phyloP scores from a whole-genome alignment of 2,797 vertebrate genomes.

The Cyprinodon diabolis region DNA sequence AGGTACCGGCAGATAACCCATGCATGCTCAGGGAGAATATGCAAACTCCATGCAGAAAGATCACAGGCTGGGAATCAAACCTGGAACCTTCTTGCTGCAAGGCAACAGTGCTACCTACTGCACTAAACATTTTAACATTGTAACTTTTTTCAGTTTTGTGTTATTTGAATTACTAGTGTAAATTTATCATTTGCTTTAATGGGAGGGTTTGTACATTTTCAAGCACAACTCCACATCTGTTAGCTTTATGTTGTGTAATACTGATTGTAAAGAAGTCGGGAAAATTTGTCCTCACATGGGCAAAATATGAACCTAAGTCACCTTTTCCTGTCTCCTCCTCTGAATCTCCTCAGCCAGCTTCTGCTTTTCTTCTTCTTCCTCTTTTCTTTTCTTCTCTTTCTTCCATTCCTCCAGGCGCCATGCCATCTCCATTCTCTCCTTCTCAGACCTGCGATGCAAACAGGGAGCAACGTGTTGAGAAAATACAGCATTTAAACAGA shows the following conservation, averaged over 20 bases:
- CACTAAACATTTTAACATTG: no score
- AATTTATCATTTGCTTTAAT: no score
- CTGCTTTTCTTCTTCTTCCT: slow-evolving; percentile 75
- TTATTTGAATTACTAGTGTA: no score
- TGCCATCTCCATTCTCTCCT: slow-evolving; percentile 79
- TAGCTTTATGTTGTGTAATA: not conserved
- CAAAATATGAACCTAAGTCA: slow-evolving; percentile 24
- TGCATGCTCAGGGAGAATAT: no score
- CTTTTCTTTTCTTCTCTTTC: slow-evolving; percentile 76
- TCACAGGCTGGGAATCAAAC: no score
- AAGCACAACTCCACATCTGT: no score
- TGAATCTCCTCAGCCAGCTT: slow-evolving; percentile 79
- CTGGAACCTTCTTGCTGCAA: no score
- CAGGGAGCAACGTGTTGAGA: not conserved
- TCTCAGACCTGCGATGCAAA: slow-evolving; percentile 62
- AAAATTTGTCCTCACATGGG: not conserved
- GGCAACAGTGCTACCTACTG: no score
- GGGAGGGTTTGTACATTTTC: no score
- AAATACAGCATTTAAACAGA: not conserved
- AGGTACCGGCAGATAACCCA: no score
- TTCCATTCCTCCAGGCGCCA: slow-evolving; percentile 82
- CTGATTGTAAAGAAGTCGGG: not conserved
- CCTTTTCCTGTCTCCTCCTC: slow-evolving; percentile 76
- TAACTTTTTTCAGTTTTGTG: no score
- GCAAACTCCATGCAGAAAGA: no score